A percentile compares a stretch with the other conserved stretches of the same genome.
Evolutionary conservation across 2,888 invertebrate species (phyloP).

Genomic region (Matsumyia berberina): DNA sequence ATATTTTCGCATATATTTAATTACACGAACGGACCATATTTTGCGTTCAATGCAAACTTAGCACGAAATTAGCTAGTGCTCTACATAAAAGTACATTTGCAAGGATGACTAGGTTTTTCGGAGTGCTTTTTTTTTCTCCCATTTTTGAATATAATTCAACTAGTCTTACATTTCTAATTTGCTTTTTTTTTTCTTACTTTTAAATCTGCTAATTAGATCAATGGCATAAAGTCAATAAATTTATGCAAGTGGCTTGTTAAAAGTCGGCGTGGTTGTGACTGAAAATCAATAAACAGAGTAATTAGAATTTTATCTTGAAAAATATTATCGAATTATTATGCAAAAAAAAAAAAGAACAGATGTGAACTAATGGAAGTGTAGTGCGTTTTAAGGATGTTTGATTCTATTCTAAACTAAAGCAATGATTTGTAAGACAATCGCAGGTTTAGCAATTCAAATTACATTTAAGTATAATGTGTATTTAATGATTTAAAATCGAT

Average conservation of each 20-base stretch:
- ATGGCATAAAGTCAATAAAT: slow-evolving; percentile 55
- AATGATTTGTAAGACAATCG: background rate
- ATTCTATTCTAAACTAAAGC: background rate
- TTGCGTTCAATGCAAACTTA: slow-evolving; percentile 36
- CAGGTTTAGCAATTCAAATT: slow-evolving; percentile 8
- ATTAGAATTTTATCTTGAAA: slow-evolving; percentile 28
- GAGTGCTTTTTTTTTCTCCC: slow-evolving; percentile 28
- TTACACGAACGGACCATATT: slow-evolving; percentile 17
- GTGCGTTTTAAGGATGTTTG: background rate
- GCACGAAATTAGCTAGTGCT: slow-evolving; percentile 35
- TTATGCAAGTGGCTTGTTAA: slow-evolving; percentile 29
- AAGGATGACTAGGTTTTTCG: slow-evolving; percentile 73
- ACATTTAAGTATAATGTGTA: slow-evolving; percentile 11
- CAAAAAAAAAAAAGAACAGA: slow-evolving; percentile 38
- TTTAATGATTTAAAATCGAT: slow-evolving; percentile 20
- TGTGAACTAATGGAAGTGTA: background rate
- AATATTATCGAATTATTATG: slow-evolving; percentile 27
- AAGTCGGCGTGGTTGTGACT: slow-evolving; percentile 34
- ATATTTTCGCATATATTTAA: slow-evolving; percentile 1
- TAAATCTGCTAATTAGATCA: slow-evolving; percentile 67
- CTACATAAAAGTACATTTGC: slow-evolving; percentile 69
- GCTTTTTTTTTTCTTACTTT: slow-evolving; percentile 37
- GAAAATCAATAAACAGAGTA: slow-evolving; percentile 11
- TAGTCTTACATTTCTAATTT: slow-evolving; percentile 33
- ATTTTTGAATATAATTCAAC: slow-evolving; percentile 44